A percentile compares a stretch with the other conserved stretches of the same genome.
Evolutionary conservation across 2,113 vertebrate genomes (phyloP).

Genomic region (Phoxinus phoxinus): DNA sequence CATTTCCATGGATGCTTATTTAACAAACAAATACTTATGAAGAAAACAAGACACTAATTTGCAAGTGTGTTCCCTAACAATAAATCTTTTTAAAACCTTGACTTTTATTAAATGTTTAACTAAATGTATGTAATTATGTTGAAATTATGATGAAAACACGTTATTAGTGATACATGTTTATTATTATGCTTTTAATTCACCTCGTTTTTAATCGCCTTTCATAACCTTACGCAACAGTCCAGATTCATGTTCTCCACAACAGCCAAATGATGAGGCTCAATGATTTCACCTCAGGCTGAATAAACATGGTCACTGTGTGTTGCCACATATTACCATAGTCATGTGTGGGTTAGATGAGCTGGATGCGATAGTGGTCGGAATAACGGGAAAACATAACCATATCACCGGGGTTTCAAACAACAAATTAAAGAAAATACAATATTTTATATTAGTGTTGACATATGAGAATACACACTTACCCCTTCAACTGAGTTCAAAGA

Average conservation of each 20-base stretch:
- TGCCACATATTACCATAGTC: constrained; percentile 29
- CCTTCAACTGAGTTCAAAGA: background rate
- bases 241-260: background rate
- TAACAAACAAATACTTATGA: constrained; percentile 56
- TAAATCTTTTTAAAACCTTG: background rate
- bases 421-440: background rate
- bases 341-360: constrained; percentile 5
- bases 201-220: background rate
- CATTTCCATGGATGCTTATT: constrained; percentile 49
- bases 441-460: background rate
- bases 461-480: background rate
- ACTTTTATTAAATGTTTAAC: background rate
- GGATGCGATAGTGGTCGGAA: background rate
- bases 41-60: constrained; percentile 50
- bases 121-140: background rate
- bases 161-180: background rate
- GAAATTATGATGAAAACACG: background rate
- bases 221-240: background rate
- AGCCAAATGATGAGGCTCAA: background rate
- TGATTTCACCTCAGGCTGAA: constrained; percentile 2
- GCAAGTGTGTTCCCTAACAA: constrained; percentile 41
- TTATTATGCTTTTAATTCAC: background rate
- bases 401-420: background rate
- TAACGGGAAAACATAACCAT: background rate
- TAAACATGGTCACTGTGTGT: constrained; percentile 5